Evolutionary conservation across 2,113 vertebrate genomes (phyloP).

Genomic region (Monarcha castaneiventris): DNA sequence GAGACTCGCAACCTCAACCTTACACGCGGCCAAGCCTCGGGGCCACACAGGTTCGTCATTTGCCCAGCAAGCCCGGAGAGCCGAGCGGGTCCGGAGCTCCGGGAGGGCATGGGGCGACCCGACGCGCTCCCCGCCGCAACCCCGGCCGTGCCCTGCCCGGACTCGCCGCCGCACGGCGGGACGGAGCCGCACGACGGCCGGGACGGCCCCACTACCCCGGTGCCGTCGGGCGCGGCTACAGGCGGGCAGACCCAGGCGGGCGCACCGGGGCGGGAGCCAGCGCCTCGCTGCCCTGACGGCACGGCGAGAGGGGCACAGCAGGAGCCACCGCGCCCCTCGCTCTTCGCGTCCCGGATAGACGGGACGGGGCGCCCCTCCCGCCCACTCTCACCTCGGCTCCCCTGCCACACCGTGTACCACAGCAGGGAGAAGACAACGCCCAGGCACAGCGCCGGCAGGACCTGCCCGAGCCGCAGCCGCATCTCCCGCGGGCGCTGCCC

Average conservation of each 20-base stretch:
- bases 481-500: not conserved
- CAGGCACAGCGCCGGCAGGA: constrained; percentile 14
- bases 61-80: too few relatives aligned
- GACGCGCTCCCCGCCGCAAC: not conserved
- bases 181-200: not conserved
- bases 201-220: too few relatives aligned
- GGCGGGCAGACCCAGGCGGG: too few relatives aligned
- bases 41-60: fast-evolving
- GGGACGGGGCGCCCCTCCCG: too few relatives aligned
- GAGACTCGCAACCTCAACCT: not conserved
- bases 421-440: not conserved
- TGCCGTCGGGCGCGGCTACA: not conserved
- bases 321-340: not conserved
- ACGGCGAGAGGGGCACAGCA: not conserved
- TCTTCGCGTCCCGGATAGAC: not conserved
- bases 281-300: not conserved
- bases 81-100: not conserved
- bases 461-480: not conserved
- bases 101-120: not conserved
- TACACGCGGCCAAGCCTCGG: not conserved
- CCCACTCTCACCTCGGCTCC: constrained; percentile 3
- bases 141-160: not conserved
- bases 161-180: not conserved
- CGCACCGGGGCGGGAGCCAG: not conserved
- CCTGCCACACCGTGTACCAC: not conserved